Percentiles rank a stretch among this genome's conserved stretches.
These are phyloP conservation scores for Varecia variegata DNA, from an alignment of 2,797 vertebrate species.

Conservation along the genomic window DNA sequence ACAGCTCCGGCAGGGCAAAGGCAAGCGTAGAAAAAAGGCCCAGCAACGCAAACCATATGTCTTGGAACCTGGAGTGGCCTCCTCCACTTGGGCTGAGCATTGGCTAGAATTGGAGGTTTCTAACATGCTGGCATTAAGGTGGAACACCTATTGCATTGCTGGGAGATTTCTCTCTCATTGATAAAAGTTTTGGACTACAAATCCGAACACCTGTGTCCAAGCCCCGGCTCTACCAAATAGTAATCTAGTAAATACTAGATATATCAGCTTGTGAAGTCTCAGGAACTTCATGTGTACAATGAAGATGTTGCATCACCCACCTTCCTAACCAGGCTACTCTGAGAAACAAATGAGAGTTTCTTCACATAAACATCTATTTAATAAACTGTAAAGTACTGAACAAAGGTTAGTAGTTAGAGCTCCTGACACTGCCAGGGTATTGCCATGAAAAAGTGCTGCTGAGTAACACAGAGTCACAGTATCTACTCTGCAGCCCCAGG, in stretches of 20 bases:
- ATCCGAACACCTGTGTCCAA: neutral
- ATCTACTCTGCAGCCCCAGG: neutral
- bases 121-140: neutral
- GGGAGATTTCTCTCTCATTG: neutral
- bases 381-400: neutral
- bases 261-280: neutral
- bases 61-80: neutral
- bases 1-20: neutral
- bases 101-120: neutral
- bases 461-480: neutral
- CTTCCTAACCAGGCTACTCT: neutral
- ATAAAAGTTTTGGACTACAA: neutral
- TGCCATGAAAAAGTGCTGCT: neutral
- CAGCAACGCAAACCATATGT: neutral
- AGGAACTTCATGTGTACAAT: neutral
- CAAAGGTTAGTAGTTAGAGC: neutral
- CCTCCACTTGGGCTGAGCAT: neutral
- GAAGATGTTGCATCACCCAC: neutral
- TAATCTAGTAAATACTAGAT: neutral
- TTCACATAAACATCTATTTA: neutral
- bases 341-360: constrained; percentile 2
- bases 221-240: neutral
- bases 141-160: neutral
- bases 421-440: neutral
- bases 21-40: neutral